Evolutionary conservation across 2,888 invertebrate species (phyloP), one percentile per base, ranked within the genome.

Genomic region (Andrena dorsata): DNA sequence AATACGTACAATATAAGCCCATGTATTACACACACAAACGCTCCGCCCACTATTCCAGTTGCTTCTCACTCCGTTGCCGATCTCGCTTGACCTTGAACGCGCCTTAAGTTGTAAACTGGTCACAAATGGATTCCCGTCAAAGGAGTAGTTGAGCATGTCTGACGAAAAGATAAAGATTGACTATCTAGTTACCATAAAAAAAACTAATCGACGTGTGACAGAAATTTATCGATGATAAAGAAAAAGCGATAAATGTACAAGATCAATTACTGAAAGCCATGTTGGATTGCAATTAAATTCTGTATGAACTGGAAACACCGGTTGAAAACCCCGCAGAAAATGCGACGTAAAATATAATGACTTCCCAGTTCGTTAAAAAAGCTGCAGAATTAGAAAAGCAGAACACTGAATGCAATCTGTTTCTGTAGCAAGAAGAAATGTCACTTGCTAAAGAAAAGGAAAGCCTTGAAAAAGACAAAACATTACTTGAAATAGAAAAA

Each of bases 221-320:
- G 2, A 82, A 89, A 69, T 89, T 89, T 20, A 87, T 90, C 3
- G 76, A 84, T 2, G 89, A 90, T 26, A 87, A 86, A 13, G 90
- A 91, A 76, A 80, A 84, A 10, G 80, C 90, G 51, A 86, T 91
- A 10, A 88, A 89, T 65, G 79, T 88, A 8, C 91, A 92, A 64
- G 88, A 89, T 23, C 83, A 90, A 41, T 90, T 91, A 73, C 89
- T 91, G 69, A 88, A 89, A 69, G 87, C 93, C 28, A 89, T 93
- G 51, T 90, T 88, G 0, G 90, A 92, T 53, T 92, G 91, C 49
- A 89, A 88, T 76, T 87, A 88, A 0, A 71, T 89, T 26, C 63
- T 92, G 0, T 86, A 87, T 47, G 91, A 93, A 58, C 69, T 92
- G 7, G 89, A 92, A 73, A 87, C 87, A 6, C 83, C 90, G n/a